A percentile compares a stretch with the other conserved stretches of the same genome.
Conservation (phyloP, 2,888 invertebrate species). For the Parnassius smintheus region DNA sequence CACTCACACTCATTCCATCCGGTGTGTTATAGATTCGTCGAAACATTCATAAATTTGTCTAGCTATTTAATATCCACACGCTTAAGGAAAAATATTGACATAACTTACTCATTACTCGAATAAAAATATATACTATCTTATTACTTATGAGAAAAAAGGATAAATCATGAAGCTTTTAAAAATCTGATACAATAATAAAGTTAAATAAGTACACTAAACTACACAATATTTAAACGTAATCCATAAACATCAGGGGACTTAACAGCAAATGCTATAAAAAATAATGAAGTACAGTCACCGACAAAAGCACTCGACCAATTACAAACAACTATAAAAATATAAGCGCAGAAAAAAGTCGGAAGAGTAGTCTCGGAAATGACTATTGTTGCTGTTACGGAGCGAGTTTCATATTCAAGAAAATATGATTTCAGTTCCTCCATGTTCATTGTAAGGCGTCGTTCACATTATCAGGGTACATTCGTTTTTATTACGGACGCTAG, state of each 20-base stretch:
- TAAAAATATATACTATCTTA: too few species aligned
- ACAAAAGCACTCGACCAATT: constrained; percentile 30
- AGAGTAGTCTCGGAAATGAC: constrained; percentile 45
- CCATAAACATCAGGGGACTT: constrained; percentile 10
- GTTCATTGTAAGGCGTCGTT: constrained; percentile 41
- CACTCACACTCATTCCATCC: too few species aligned
- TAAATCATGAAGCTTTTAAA: too few species aligned
- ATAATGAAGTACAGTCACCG: constrained; percentile 20
- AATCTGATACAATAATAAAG: background rate
- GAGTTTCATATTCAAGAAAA: constrained; percentile 55
- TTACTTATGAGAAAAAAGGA: too few species aligned
- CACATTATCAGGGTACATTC: constrained; percentile 35
- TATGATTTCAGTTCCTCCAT: constrained; percentile 48
- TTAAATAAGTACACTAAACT: background rate
- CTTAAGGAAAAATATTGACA: too few species aligned
- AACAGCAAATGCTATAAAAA: constrained; percentile 9
- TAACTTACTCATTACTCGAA: too few species aligned
- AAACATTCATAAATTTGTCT: too few species aligned
- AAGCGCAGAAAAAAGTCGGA: constrained; percentile 40
- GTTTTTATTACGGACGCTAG: constrained; percentile 43
- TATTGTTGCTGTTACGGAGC: constrained; percentile 42
- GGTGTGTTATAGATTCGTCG: too few species aligned
- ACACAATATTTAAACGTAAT: constrained; percentile 19
- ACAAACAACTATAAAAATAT: constrained; percentile 33
- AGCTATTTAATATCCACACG: too few species aligned